Base-by-base conservation (phyloP, 1,140 invertebrate species). In the Lutraria rhynchaena region DNA sequence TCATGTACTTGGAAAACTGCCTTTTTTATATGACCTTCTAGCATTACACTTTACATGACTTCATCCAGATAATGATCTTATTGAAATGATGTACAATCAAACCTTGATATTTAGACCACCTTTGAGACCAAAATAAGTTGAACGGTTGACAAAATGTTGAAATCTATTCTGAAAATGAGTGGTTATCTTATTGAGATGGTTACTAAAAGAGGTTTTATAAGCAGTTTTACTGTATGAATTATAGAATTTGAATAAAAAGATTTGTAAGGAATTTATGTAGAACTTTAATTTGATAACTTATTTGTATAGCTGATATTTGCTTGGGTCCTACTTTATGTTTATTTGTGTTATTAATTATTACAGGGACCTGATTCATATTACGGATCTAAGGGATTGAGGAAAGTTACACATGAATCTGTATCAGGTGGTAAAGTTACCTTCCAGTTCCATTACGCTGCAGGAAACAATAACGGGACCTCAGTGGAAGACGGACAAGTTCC, bases 401-500 rank as follows among this genome's bases (percentile, higher is more conserved):
- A 95, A 81, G 95, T 97, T 0, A 94, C 94, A 0, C 94, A 96
- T 1, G 96, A 97, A 89, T 95, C 95, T 86, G 94, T 95, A 80
- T 94, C 94, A 51, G 95, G 94, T 81, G 95, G 95, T 41, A 95
- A 95, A 89, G 95, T 97, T 2, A 96, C 95, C 13, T 98, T 98
- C 90, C 95, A 96, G 90, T 98, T 98, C 91, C 95, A 95, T 0
- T 97, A 96, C 89, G 96, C 96, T 17, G 95, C 96, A 24, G 96
- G 96, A 27, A 97, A 97, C 89, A 97, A 97, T 90, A 98, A 98
- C 91, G 97, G 97, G 15, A 97, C 97, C 0, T 96, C 96, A 3
- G 95, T 97, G 0, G 97, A 98, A 89, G 96, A 97, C 92, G 97
- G 97, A 76, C 97, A 98, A 92, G 97, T 98, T 86, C 97, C 97